Evolutionary conservation across 92 coral and sea anemone species (phyloP), one percentile per base, ranked within the genome.

Genomic region (Parazoanthus swiftii): DNA sequence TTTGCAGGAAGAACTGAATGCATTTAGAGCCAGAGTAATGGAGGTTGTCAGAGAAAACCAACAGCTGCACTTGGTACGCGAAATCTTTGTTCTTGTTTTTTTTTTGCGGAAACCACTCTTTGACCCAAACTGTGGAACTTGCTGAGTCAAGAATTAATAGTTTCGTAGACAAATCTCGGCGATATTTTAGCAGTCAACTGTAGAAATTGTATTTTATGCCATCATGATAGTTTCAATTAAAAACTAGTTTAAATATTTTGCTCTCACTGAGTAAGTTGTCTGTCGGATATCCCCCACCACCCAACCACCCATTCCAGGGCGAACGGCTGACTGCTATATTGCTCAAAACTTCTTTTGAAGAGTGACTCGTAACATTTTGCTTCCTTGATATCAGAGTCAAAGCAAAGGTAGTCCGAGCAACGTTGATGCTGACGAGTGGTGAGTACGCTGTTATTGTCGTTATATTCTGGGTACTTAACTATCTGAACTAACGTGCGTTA

Each of bases 41-140:
- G 98, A 95, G 80, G 92, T 97, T 56, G 95, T 95, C 25, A 91
- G 94, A 81, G 99, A 97, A 91, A 97, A 97, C 88, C 95, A 93
- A 39, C 94, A 97, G 23, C 93, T 97, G 71, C 98, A 94, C 58
- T 85, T 95, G 94, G 99, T 97, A 91, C 33, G 89, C 29, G 63
- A 2, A 25, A 54, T 25, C 50, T 59, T 77, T 66, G 29, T 29
- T 85, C 63, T 8, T 46, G 33, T 54, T 23, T 36, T n/a, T 14
- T 54, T 54, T 54, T 13, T 54, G 2, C 16, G 18, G 20, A 13
- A 13, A 13, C 0, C 59, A 54, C 59, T 54, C 18, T 20, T 2
- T 54, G 36, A 29, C 10, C 18, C 48, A 26, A 26, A 85, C 20
- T 11, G 21, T 29, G 1, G 25, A 59, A 42, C 35, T 20, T 26